phyloP scores from a whole-genome alignment of 2,113 vertebrate species.

The Anoplopoma fimbria region DNA sequence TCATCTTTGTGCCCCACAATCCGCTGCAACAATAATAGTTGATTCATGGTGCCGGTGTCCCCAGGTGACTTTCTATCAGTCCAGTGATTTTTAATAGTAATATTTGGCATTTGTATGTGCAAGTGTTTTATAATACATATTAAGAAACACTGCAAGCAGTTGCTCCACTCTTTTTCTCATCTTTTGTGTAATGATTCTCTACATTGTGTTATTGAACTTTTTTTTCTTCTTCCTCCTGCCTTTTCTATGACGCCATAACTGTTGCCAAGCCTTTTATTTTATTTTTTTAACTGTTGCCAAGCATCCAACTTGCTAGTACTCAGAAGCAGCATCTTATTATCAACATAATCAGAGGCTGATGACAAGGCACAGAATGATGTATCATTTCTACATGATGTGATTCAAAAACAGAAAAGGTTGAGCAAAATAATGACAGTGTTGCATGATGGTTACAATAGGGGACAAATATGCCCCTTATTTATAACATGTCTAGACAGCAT shows the following conservation, averaged over 20 bases:
- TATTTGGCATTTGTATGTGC: neutral
- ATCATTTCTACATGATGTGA: constrained; percentile 6
- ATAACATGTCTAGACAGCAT: constrained; percentile 5
- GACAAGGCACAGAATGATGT: neutral
- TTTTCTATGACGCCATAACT: neutral
- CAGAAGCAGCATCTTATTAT: neutral
- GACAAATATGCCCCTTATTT: neutral
- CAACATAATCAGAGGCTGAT: constrained; percentile 2
- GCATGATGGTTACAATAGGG: neutral
- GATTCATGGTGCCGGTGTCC: neutral
- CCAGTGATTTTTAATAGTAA: neutral
- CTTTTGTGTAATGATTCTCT: neutral
- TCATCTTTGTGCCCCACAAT: neutral
- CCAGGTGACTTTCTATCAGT: neutral
- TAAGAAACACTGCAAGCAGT: neutral
- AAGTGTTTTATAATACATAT: neutral
- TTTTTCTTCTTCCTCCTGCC: neutral
- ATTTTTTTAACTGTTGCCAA: neutral
- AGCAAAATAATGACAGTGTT: neutral
- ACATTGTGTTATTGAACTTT: neutral
- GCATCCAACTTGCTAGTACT: neutral
- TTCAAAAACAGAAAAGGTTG: neutral
- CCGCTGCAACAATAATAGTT: neutral
- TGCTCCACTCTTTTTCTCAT: neutral
- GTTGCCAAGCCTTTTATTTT: neutral